phyloP scores from a whole-genome alignment of 2,888 invertebrate species.

The Caenorhabditis sp. region DNA sequence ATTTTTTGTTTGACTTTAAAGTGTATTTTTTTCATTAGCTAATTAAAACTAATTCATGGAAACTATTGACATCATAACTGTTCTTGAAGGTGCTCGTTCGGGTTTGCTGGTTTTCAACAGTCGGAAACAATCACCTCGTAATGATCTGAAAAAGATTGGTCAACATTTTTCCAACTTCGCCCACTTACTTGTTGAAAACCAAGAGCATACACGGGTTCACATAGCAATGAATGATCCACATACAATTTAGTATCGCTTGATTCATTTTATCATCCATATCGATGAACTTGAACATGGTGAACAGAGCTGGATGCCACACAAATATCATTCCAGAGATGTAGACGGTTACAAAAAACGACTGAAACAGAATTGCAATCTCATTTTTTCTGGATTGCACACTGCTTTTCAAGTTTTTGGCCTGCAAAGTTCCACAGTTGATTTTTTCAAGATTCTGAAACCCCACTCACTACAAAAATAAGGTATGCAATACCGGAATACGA shows the following conservation, averaged over 20 bases:
- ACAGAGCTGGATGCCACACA: conserved; percentile 33
- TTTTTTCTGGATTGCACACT: conserved; percentile 19
- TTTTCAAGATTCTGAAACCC: not conserved
- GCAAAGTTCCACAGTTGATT: not conserved
- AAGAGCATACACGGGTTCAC: conserved; percentile 22
- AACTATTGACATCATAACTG: conserved; percentile 4
- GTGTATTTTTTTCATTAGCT: too few species aligned
- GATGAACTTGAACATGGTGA: conserved; percentile 9
- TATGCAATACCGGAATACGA: conserved; percentile 31
- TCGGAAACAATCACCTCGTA: conserved; percentile 9
- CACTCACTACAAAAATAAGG: conserved; percentile 8
- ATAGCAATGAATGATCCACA: conserved; percentile 26
- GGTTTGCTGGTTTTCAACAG: not conserved
- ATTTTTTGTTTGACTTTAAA: too few species aligned
- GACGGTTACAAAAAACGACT: conserved; percentile 11
- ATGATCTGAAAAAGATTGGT: conserved; percentile 6
- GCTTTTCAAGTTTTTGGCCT: conserved; percentile 36
- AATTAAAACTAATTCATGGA: not conserved
- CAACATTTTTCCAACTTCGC: too few species aligned
- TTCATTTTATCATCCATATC: conserved; percentile 3
- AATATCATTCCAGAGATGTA: conserved; percentile 15
- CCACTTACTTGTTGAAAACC: conserved; percentile 22
- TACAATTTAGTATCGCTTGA: conserved; percentile 4
- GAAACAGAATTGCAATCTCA: conserved; percentile 33
- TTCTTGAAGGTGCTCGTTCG: not conserved